These are phyloP conservation scores for Julus scandinavius DNA, from an alignment of 2,888 invertebrate species.

Conservation along the genomic window DNA sequence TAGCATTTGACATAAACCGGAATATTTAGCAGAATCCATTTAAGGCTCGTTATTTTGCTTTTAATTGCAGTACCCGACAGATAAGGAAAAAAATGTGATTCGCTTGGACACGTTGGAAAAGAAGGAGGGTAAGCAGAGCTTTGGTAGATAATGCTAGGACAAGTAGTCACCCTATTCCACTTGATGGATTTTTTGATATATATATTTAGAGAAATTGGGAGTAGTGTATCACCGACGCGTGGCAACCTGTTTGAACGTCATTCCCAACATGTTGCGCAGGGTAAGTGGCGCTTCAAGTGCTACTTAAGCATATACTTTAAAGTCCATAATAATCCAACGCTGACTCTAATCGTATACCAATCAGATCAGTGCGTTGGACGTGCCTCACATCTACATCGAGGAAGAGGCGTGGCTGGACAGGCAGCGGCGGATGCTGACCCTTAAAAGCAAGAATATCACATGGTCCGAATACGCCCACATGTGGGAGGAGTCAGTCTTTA, in stretches of 20 bases:
- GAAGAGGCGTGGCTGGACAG: constrained; percentile 46
- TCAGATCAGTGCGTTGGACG: constrained; percentile 39
- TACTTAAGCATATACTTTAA: not conserved
- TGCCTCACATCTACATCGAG: constrained; percentile 36
- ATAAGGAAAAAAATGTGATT: constrained; percentile 48
- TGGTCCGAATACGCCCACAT: constrained; percentile 46
- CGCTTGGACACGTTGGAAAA: constrained; percentile 37
- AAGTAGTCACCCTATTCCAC: not conserved
- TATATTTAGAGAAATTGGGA: not conserved
- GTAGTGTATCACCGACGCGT: constrained; percentile 48
- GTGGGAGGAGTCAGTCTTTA: constrained; percentile 48
- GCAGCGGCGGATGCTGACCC: not conserved
- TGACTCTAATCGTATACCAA: not conserved
- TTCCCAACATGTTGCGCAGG: constrained; percentile 42
- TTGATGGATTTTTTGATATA: not conserved
- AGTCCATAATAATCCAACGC: not conserved
- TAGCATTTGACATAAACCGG: too few relatives aligned
- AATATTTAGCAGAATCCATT: too few relatives aligned
- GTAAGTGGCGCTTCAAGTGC: not conserved
- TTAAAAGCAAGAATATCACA: constrained; percentile 45
- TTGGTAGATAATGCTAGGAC: not conserved
- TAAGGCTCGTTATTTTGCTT: not conserved
- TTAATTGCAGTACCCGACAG: constrained; percentile 5
- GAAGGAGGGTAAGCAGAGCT: not conserved
- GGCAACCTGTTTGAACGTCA: constrained; percentile 45